These are phyloP conservation scores for Perizoma flavofasciatum DNA, from an alignment of 2,888 invertebrate species.

Conservation along the genomic window DNA sequence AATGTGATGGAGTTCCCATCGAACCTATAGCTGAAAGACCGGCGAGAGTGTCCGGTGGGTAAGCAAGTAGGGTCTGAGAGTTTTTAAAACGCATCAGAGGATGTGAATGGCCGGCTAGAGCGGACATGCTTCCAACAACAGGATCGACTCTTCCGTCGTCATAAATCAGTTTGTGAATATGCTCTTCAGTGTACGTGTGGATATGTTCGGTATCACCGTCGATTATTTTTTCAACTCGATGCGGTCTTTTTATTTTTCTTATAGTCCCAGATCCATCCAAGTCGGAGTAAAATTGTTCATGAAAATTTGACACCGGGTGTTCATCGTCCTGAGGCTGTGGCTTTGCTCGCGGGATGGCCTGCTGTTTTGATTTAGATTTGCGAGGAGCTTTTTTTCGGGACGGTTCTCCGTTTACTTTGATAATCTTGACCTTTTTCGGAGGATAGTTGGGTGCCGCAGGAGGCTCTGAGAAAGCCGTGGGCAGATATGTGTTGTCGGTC, in stretches of 20 bases:
- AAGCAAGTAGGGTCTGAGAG: conserved; percentile 53
- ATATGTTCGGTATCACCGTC: conserved; percentile 81
- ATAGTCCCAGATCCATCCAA: conserved; percentile 73
- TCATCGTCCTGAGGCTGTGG: conserved; percentile 63
- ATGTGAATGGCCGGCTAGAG: conserved; percentile 49
- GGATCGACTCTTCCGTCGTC: conserved; percentile 61
- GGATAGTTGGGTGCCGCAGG: conserved; percentile 45
- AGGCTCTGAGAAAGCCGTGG: conserved; percentile 55
- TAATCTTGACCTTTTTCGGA: conserved; percentile 68
- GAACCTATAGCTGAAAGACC: conserved; percentile 60
- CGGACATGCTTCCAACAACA: conserved; percentile 56
- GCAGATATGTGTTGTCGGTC: conserved; percentile 52
- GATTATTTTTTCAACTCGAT: conserved; percentile 78
- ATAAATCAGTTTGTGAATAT: conserved; percentile 74
- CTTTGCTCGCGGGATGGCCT: conserved; percentile 56
- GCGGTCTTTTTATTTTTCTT: conserved; percentile 74
- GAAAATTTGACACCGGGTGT: conserved; percentile 71
- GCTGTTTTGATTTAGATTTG: conserved; percentile 67
- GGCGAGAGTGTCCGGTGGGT: conserved; percentile 56
- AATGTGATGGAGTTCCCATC: conserved; percentile 64
- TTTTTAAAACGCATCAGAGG: conserved; percentile 62
- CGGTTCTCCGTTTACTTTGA: conserved; percentile 63
- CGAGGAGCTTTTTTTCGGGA: conserved; percentile 64
- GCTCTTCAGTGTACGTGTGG: conserved; percentile 80
- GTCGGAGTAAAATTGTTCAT: conserved; percentile 79